A percentile compares a stretch with the other conserved stretches of the same genome.
Conservation (phyloP, 2,888 invertebrate genomes). For the Choreutis nemorana region DNA sequence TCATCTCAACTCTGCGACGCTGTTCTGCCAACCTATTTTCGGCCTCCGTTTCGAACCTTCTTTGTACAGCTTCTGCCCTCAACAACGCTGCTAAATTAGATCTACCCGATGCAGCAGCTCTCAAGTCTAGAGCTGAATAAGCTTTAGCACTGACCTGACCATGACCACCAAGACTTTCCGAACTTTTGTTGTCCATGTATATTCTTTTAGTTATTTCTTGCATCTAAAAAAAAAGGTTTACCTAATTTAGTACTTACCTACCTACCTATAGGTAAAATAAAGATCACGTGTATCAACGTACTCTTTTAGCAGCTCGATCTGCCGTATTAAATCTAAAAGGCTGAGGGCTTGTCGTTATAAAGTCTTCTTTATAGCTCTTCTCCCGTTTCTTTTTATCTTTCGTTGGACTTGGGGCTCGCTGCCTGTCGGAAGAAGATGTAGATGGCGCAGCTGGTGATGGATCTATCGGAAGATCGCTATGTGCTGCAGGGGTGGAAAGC, state of each 20-base stretch:
- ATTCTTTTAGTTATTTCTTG: slow-evolving; percentile 42
- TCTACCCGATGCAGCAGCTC: slow-evolving; percentile 41
- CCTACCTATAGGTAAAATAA: too few species aligned
- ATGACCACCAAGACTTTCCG: slow-evolving; percentile 23
- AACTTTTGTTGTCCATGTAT: slow-evolving; percentile 40
- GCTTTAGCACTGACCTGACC: slow-evolving; percentile 36
- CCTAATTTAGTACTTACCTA: not conserved
- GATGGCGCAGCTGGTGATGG: slow-evolving; percentile 45
- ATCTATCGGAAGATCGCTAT: slow-evolving; percentile 53
- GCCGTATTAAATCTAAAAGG: slow-evolving; percentile 63
- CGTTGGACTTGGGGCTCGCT: slow-evolving; percentile 33
- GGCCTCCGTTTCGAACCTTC: slow-evolving; percentile 71
- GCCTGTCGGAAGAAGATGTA: slow-evolving; percentile 33
- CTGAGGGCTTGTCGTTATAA: slow-evolving; percentile 59
- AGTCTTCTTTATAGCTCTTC: slow-evolving; percentile 41
- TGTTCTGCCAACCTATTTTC: slow-evolving; percentile 66
- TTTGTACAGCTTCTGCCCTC: slow-evolving; percentile 68
- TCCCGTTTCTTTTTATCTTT: slow-evolving; percentile 35
- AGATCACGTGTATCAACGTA: slow-evolving; percentile 10
- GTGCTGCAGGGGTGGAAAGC: slow-evolving; percentile 51
- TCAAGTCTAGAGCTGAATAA: slow-evolving; percentile 52
- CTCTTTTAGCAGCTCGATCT: slow-evolving; percentile 50
- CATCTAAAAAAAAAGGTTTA: slow-evolving; percentile 28
- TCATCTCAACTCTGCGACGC: slow-evolving; percentile 63
- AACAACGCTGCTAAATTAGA: slow-evolving; percentile 75